Evolutionary conservation across 2,113 vertebrate genomes (phyloP), one percentile per base, ranked within the genome.

Genomic region (Cottus gobio): DNA sequence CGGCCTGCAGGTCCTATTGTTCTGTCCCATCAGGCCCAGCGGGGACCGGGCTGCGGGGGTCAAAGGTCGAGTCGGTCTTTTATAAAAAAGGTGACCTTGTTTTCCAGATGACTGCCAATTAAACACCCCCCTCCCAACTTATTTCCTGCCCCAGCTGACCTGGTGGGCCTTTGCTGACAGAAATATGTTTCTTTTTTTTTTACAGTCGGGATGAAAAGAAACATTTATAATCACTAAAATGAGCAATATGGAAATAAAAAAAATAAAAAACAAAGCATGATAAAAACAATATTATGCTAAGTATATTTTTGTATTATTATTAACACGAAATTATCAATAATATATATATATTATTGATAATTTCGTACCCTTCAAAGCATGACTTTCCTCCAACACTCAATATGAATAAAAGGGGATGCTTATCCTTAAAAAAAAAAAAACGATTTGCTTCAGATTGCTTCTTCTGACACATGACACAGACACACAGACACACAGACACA

Each of bases 61-160:
- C 91, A 90, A 63, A 88, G 93, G 91, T 87, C 28, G 66, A 79
- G 34, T 28, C 13, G 44, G 34, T 79, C 80, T 82, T 81, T 83
- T 58, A 22, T 11, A 79, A 77, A 88, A 75, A 88, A 57, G 73
- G 34, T 26, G 74, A 75, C 72, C 83, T 92, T 85, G 88, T 93
- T 91, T 88, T 91, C 87, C 90, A 90, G 87, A 93, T 93, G 93
- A 92, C 86, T 66, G 77, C 61, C 37, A 85, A 88, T 89, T 80
- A 86, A 85, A 79, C 11, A 42, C 54, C 61, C 69, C 42, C 75
- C 58, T 20, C n/a, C 22, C 16, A 31, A 22, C 12, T n/a, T 13
- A 46, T 78, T 37, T 71, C 57, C 52, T 71, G 18, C 39, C 30
- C 18, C 58, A 22, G 72, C 10, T 75, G 81, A 87, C 60, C 60